Evolutionary conservation across 2,888 invertebrate species (phyloP), one percentile per base, ranked within the genome.

Genomic region (Dryobota labecula): DNA sequence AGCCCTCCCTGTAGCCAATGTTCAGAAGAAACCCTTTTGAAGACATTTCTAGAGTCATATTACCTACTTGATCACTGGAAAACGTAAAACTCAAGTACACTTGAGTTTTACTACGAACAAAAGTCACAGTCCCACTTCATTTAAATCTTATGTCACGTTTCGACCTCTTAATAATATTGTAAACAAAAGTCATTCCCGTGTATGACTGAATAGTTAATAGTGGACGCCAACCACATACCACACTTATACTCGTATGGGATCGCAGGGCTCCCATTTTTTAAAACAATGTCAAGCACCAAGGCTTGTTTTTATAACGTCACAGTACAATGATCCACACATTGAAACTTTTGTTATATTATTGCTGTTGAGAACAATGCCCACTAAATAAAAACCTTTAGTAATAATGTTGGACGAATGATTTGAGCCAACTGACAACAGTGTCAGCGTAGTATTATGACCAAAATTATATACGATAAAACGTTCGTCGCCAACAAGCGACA

Each of bases 261-360:
- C 70, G 70, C 63, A 64, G 73, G 47, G 27, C 68, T 75, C 60
- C 67, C 72, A 79, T 76, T 83, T 81, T 61, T 76, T 80, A 80
- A 85, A 86, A 86, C 84, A 85, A 82, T 80, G 82, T 82, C 78
- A 82, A 58, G 65, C 73, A 20, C 67, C 68, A 74, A 79, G 62
- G 79, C 75, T 82, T 78, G 74, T 82, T 83, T 83, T 83, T 83
- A 77, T 83, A 71, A 72, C 76, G 73, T 73, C 78, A 80, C 79
- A 75, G 76, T 80, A 80, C 79, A 84, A 75, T 75, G 78, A 85
- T 80, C 76, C 66, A 80, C 63, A 78, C 83, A 79, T 81, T 73
- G 53, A 70, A 71, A 76, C 73, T 77, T 83, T 76, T 78, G 78
- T 80, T 77, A 76, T 69, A 72, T 63, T 77, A 85, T 72, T 65